phyloP scores from a whole-genome alignment of 2,797 vertebrate species.

The Ara ararauna region DNA sequence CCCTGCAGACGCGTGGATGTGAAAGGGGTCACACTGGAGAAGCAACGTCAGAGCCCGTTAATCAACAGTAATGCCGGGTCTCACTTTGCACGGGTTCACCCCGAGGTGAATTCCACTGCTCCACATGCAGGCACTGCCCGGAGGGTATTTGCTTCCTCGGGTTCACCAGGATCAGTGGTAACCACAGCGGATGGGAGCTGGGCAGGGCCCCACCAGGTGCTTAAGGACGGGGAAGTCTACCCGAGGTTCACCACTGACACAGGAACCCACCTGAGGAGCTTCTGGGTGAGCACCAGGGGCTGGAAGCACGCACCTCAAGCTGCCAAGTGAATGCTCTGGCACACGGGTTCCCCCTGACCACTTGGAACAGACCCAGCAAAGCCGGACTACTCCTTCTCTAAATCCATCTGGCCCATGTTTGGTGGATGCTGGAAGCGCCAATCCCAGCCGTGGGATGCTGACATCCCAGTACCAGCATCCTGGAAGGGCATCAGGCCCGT shows the following conservation, averaged over 20 bases:
- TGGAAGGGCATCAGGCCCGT: fast-evolving
- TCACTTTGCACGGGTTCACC: no score
- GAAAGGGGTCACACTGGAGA: neutral
- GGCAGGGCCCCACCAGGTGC: neutral
- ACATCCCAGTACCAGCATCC: neutral
- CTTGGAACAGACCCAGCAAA: no score
- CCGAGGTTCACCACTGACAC: fast-evolving
- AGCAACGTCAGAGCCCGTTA: fast-evolving
- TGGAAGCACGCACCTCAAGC: neutral
- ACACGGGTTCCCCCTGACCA: fast-evolving
- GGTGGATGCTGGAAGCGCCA: neutral
- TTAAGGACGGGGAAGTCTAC: neutral
- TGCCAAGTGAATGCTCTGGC: neutral
- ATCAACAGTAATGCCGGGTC: neutral
- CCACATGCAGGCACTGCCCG: fast-evolving
- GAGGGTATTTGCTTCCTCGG: neutral
- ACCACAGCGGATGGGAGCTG: neutral
- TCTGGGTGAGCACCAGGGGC: fast-evolving
- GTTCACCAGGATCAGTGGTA: neutral
- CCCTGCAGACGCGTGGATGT: neutral
- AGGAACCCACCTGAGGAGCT: neutral
- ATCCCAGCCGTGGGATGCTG: neutral
- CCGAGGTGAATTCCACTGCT: neutral
- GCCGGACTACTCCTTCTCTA: neutral
- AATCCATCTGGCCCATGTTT: fast-evolving